Evolutionary conservation across 1,140 invertebrate species (phyloP).

Genomic region (Drosophila lini): DNA sequence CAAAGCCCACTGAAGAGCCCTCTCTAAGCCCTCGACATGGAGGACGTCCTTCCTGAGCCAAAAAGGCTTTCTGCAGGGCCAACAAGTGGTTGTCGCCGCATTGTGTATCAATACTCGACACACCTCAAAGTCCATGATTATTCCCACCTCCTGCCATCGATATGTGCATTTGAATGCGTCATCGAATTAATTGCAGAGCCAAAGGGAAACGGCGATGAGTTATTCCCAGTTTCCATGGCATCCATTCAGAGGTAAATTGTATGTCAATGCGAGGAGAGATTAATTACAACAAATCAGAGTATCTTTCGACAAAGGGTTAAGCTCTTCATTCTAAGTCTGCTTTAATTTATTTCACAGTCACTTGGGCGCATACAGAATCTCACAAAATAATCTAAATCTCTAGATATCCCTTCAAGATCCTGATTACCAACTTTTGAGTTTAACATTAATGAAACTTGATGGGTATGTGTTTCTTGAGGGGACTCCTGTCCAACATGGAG

Average conservation of each 20-base stretch:
- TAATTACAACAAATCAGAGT: slow-evolving; percentile 11
- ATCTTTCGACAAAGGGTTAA: neutral
- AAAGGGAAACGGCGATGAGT: slow-evolving; percentile 15
- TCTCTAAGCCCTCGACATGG: slow-evolving; percentile 50
- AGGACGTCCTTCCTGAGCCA: slow-evolving; percentile 38
- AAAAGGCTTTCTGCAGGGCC: slow-evolving; percentile 41
- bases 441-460: neutral
- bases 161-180: slow-evolving; percentile 51
- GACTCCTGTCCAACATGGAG: slow-evolving; percentile 15
- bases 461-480: slow-evolving; percentile 13
- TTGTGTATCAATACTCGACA: slow-evolving; percentile 45
- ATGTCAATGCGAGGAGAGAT: slow-evolving; percentile 11
- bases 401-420: neutral
- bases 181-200: slow-evolving; percentile 43
- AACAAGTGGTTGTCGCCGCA: slow-evolving; percentile 56
- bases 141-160: slow-evolving; percentile 1
- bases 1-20: slow-evolving; percentile 66
- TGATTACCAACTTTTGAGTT: neutral
- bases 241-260: slow-evolving; percentile 24
- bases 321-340: neutral
- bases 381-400: neutral
- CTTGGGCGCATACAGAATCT: neutral
- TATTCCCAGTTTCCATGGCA: slow-evolving; percentile 28
- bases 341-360: slow-evolving; percentile 8
- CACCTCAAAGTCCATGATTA: slow-evolving; percentile 16